A percentile compares a stretch with the other conserved stretches of the same genome.
Evolutionary conservation across 2,888 invertebrate genomes (phyloP).

Genomic region (Agrochola macilenta): DNA sequence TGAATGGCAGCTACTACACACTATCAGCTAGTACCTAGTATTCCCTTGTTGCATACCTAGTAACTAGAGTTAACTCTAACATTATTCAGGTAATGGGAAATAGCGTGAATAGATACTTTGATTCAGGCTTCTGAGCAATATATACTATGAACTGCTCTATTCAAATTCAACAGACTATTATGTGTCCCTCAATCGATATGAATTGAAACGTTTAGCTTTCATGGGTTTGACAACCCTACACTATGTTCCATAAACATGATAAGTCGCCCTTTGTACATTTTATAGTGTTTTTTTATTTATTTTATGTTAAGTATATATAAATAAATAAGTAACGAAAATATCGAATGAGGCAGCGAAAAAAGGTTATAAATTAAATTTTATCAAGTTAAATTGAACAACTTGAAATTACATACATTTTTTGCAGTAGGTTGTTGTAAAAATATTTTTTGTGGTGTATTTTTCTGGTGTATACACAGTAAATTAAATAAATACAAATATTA

Average conservation of each 20-base stretch:
- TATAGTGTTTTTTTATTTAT: no score
- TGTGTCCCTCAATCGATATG: constrained; percentile 21
- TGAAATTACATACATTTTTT: no score
- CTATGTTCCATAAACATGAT: background rate
- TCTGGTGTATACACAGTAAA: no score
- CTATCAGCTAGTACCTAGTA: background rate
- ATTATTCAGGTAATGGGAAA: background rate
- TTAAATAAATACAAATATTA: no score
- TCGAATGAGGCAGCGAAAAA: background rate
- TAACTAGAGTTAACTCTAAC: background rate
- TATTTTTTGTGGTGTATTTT: no score
- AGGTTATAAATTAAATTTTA: no score
- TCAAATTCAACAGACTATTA: constrained; percentile 33
- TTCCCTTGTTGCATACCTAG: background rate
- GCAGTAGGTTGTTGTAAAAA: no score
- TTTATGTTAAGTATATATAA: no score
- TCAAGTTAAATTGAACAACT: no score
- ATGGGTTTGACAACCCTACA: background rate
- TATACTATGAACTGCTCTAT: constrained; percentile 25
- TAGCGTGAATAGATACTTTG: constrained; percentile 4
- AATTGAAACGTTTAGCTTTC: constrained; percentile 29
- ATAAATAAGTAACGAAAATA: background rate
- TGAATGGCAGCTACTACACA: background rate
- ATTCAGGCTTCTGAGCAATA: constrained; percentile 10
- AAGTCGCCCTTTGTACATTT: no score